Percentiles rank a stretch among this genome's conserved stretches.
These are phyloP conservation scores for Sycophaga agraensis DNA, from an alignment of 1,140 invertebrate genomes.

Conservation along the genomic window DNA sequence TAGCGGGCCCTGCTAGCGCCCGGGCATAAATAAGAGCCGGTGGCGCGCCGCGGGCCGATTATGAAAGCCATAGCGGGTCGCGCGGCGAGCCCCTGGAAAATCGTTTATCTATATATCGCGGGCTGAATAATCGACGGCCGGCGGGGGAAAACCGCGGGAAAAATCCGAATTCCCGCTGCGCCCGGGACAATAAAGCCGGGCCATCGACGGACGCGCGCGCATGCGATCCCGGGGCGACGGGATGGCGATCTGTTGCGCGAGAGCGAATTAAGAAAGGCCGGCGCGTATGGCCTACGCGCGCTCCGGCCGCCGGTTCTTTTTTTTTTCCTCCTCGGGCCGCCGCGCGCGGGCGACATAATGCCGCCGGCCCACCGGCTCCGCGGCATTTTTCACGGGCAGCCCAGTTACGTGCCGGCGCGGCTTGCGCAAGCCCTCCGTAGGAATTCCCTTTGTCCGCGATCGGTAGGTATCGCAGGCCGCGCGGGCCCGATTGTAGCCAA, in stretches of 20 bases:
- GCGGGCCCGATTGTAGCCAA: too few relatives aligned
- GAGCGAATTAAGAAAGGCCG: constrained; percentile 20
- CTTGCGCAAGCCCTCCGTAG: constrained; percentile 19
- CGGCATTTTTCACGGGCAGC: constrained; percentile 29
- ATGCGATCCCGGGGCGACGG: not conserved
- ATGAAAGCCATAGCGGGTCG: too few relatives aligned
- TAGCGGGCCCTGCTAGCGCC: too few relatives aligned
- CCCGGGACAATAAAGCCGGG: not conserved
- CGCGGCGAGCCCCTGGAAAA: too few relatives aligned
- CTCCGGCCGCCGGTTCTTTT: too few relatives aligned
- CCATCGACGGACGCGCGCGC: not conserved
- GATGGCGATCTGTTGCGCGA: constrained; percentile 10
- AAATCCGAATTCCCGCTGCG: constrained; percentile 1
- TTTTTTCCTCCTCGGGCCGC: not conserved
- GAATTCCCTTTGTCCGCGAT: constrained; percentile 33
- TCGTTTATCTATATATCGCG: too few relatives aligned
- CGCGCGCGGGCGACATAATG: not conserved
- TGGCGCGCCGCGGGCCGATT: too few relatives aligned
- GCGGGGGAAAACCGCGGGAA: not conserved
- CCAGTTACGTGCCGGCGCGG: too few relatives aligned
- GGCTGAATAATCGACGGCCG: too few relatives aligned
- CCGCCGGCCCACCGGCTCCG: constrained; percentile 21
- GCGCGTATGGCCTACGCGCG: too few relatives aligned
- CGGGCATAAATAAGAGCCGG: too few relatives aligned
- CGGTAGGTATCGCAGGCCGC: too few relatives aligned